Percentiles rank a stretch among this genome's conserved stretches.
phyloP scores from a whole-genome alignment of 2,113 vertebrate species.

The Pungitius pungitius region DNA sequence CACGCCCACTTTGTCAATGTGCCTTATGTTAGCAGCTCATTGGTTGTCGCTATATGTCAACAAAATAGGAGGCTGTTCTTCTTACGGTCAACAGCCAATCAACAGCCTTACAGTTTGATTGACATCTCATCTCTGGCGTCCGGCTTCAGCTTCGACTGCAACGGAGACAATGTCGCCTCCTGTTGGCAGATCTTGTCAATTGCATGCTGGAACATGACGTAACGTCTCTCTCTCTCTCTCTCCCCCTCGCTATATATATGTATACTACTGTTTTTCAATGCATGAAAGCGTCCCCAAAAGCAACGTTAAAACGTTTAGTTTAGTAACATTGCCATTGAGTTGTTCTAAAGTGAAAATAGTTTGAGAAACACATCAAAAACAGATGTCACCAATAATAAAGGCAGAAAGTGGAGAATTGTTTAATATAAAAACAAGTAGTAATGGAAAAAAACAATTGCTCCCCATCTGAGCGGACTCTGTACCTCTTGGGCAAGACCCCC shows the following conservation, averaged over 20 bases:
- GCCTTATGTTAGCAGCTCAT: slow-evolving; percentile 21
- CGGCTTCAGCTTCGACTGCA: neutral
- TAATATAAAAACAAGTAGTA: neutral
- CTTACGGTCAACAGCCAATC: slow-evolving; percentile 16
- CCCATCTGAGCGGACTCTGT: neutral
- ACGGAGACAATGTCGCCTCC: neutral
- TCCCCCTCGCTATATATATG: too few relatives aligned
- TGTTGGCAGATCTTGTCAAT: neutral
- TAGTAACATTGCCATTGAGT: neutral
- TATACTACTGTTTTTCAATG: neutral
- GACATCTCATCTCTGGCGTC: neutral
- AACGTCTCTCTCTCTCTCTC: too few relatives aligned
- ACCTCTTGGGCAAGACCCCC: neutral
- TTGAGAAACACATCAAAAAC: neutral
- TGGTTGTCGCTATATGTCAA: slow-evolving; percentile 11
- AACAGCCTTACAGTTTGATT: neutral
- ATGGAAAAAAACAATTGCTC: neutral
- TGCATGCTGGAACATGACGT: neutral
- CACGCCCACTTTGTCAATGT: slow-evolving; percentile 27
- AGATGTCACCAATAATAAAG: neutral
- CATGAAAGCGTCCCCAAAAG: neutral
- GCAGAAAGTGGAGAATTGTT: neutral
- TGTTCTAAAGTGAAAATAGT: neutral
- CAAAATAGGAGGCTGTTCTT: neutral
- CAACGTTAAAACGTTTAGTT: neutral